Evolutionary conservation across 2,888 invertebrate species (phyloP).

Genomic region (Tipula vernalis): DNA sequence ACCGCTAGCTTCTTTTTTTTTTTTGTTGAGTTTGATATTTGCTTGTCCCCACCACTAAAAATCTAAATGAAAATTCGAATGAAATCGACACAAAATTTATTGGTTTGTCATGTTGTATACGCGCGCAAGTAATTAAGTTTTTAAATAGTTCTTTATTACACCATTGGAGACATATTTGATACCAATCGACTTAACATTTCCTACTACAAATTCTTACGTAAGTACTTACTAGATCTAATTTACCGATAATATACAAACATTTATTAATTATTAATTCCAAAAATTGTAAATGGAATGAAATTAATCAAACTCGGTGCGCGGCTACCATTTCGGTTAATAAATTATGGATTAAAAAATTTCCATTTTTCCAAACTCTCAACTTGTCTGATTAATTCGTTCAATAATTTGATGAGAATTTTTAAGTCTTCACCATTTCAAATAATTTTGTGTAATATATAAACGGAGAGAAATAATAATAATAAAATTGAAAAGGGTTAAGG

Average conservation of each 20-base stretch:
- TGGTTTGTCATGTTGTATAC: no score
- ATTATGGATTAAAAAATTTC: background rate
- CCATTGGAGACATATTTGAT: no score
- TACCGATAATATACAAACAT: background rate
- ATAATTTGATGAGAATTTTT: constrained; percentile 4
- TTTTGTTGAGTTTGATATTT: no score
- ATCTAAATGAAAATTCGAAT: no score
- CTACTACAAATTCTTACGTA: no score
- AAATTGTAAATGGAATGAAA: background rate
- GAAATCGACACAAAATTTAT: no score
- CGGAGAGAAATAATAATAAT: background rate
- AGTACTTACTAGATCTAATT: background rate
- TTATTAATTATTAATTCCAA: background rate
- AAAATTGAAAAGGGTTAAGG: constrained; percentile 4
- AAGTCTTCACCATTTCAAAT: background rate
- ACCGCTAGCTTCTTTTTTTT: no score
- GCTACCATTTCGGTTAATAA: background rate
- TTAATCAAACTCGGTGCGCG: background rate
- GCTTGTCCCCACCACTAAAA: no score
- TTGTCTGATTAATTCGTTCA: background rate
- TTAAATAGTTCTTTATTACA: no score
- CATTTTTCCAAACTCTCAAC: background rate
- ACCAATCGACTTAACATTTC: no score
- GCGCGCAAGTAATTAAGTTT: no score
- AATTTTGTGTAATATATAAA: background rate